These are phyloP conservation scores for Phthorimaea operculella DNA, from an alignment of 1,140 invertebrate species.

Conservation along the genomic window DNA sequence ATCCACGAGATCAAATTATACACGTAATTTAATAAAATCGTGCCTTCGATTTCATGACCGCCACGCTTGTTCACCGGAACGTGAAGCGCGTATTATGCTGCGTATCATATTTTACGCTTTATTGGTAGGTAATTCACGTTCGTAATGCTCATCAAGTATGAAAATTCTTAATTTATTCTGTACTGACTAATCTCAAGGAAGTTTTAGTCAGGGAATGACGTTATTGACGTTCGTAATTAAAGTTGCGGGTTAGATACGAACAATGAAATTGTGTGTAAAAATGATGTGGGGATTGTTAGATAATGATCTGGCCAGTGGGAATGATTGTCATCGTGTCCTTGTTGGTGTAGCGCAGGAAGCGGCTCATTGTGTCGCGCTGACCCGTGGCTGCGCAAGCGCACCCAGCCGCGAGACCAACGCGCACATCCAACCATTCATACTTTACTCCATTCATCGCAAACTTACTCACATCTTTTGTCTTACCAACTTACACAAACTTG, in stretches of 20 bases:
- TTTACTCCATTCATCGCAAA: too few species aligned
- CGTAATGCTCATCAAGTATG: not conserved
- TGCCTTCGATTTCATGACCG: constrained; percentile 24
- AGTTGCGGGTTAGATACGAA: too few species aligned
- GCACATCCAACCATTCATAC: not conserved
- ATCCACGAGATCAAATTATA: constrained; percentile 40
- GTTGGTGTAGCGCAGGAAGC: constrained; percentile 45
- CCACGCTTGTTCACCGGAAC: constrained; percentile 16
- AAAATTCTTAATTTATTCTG: not conserved
- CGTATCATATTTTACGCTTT: not conserved
- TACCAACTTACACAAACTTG: too few species aligned
- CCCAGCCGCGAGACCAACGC: not conserved
- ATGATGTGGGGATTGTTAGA: not conserved
- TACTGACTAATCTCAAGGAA: too few species aligned
- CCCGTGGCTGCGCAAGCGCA: not conserved
- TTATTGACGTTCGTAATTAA: too few species aligned
- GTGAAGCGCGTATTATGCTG: constrained; percentile 6
- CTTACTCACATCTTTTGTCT: too few species aligned
- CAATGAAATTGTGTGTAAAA: not conserved
- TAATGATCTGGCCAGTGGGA: constrained; percentile 20
- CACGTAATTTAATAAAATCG: constrained; percentile 39
- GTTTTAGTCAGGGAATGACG: too few species aligned
- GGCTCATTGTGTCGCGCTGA: constrained; percentile 33
- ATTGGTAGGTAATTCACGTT: not conserved
- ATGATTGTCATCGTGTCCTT: constrained; percentile 37